Conservation (phyloP, 2,797 vertebrate genomes). For the Hafferia zeledoni region DNA sequence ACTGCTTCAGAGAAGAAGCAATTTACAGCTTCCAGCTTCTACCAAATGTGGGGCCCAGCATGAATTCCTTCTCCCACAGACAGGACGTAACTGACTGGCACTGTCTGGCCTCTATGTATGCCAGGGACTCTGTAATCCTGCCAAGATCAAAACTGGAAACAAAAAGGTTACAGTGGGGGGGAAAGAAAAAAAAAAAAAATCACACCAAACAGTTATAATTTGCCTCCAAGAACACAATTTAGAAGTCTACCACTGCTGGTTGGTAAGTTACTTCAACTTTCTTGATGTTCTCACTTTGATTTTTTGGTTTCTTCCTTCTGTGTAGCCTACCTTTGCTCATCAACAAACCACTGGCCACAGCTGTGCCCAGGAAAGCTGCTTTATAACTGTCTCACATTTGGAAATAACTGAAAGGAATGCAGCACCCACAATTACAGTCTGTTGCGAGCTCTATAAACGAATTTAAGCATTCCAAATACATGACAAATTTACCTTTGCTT, state of each 20-base stretch:
- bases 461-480: not conserved
- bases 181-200: no score
- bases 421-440: not conserved
- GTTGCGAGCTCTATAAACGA: not conserved
- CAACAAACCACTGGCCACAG: not conserved
- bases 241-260: not conserved
- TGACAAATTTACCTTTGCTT: not conserved
- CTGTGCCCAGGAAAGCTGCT: not conserved
- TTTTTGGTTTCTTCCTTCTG: not conserved
- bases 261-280: not conserved
- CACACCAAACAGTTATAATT: not conserved
- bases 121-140: not conserved
- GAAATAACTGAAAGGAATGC: not conserved
- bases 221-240: not conserved
- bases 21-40: not conserved
- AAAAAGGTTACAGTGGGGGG: not conserved
- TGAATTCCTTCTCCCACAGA: not conserved
- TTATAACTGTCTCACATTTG: not conserved
- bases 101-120: not conserved
- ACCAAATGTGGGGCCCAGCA: not conserved
- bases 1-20: not conserved
- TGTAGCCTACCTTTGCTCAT: not conserved
- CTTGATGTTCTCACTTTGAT: not conserved
- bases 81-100: not conserved
- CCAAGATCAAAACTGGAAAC: conserved; percentile 9